These are phyloP conservation scores for Alligator sinensis DNA, from an alignment of 2,113 vertebrate species.

Conservation along the genomic window DNA sequence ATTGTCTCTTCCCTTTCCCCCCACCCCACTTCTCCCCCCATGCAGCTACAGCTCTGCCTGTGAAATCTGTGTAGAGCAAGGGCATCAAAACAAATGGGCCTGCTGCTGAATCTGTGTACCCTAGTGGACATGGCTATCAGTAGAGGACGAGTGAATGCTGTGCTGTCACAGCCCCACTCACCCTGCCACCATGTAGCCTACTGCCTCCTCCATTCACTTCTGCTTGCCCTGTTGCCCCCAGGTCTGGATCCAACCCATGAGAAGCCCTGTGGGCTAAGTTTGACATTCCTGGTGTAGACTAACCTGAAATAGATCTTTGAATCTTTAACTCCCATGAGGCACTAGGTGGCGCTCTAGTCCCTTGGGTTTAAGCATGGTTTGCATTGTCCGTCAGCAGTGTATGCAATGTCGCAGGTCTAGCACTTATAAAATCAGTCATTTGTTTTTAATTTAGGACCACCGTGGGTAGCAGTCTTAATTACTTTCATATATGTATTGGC, in stretches of 20 bases:
- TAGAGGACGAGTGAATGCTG: too few relatives aligned
- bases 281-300: background rate
- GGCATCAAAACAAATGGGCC: too few relatives aligned
- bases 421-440: conserved; percentile 35
- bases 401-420: conserved; percentile 10
- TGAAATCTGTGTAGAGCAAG: background rate
- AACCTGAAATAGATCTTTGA: background rate
- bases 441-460: conserved; percentile 56
- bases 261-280: background rate
- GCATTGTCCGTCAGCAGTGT: background rate
- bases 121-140: too few relatives aligned
- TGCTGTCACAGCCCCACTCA: too few relatives aligned
- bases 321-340: background rate
- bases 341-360: conserved; percentile 71
- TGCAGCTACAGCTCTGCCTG: background rate
- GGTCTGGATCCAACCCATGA: background rate
- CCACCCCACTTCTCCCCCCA: background rate
- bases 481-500: background rate
- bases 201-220: background rate
- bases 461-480: conserved; percentile 50
- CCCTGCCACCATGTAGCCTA: too few relatives aligned
- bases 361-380: background rate
- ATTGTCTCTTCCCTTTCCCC: too few relatives aligned
- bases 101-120: too few relatives aligned
- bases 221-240: background rate